These are phyloP conservation scores for Caradrina clavipalpis DNA, from an alignment of 2,888 invertebrate species.

Conservation along the genomic window DNA sequence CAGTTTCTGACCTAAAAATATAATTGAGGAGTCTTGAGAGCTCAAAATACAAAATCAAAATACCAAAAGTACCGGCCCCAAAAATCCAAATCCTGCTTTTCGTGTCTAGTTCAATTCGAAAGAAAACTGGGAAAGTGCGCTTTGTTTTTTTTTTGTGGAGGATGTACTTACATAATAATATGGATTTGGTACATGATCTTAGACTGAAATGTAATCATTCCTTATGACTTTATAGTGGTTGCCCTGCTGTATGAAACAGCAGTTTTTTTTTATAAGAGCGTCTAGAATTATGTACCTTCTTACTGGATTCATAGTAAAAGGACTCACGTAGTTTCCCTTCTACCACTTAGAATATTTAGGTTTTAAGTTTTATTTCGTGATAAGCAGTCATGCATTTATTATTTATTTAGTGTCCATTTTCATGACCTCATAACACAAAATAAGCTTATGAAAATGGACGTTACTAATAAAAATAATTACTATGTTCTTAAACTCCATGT, in stretches of 20 bases:
- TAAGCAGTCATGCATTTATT: slow-evolving; percentile 65
- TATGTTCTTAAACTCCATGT: not conserved
- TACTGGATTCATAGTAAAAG: too few species aligned
- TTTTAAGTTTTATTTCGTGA: slow-evolving; percentile 20
- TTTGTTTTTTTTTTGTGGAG: too few species aligned
- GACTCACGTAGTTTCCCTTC: too few species aligned
- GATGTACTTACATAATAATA: too few species aligned
- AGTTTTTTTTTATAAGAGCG: too few species aligned
- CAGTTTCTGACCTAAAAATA: not conserved
- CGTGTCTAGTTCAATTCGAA: not conserved
- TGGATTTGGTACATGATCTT: too few species aligned
- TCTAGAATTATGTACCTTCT: too few species aligned
- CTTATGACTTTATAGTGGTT: too few species aligned
- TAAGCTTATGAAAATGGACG: slow-evolving; percentile 73
- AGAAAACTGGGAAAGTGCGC: not conserved
- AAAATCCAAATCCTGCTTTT: too few species aligned
- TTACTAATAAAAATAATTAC: slow-evolving; percentile 2
- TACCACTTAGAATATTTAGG: too few species aligned
- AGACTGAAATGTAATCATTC: too few species aligned
- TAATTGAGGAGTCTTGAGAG: not conserved
- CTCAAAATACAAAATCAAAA: not conserved
- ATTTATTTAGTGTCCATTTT: slow-evolving; percentile 66
- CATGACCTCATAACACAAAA: slow-evolving; percentile 65
- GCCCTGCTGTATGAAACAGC: too few species aligned
- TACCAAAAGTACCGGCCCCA: not conserved